A percentile compares a stretch with the other conserved stretches of the same genome.
These are phyloP conservation scores for Mesorhabditis belari DNA, from an alignment of 2,888 invertebrate genomes.

Conservation along the genomic window DNA sequence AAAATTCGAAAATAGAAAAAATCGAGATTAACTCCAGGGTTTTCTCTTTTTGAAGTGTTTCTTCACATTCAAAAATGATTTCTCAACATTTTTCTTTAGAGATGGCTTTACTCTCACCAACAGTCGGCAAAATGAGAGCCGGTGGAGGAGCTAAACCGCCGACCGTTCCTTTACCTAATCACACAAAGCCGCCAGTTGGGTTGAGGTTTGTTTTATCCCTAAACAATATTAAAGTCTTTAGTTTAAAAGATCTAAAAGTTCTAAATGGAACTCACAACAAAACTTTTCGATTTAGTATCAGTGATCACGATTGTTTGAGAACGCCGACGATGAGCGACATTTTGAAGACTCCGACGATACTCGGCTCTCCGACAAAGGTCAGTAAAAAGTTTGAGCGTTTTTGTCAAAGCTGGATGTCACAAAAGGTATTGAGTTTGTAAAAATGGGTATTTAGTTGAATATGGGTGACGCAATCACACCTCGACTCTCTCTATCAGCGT, in stretches of 20 bases:
- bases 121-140: neutral
- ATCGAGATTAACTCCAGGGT: no score
- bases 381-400: neutral
- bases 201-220: neutral
- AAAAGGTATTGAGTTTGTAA: no score
- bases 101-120: neutral
- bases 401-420: neutral
- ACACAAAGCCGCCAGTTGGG: neutral
- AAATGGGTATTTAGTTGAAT: no score
- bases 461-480: slow-evolving; percentile 5
- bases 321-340: slow-evolving; percentile 41
- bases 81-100: neutral
- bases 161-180: neutral
- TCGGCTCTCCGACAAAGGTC: neutral
- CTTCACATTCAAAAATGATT: no score
- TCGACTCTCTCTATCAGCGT: slow-evolving; percentile 3
- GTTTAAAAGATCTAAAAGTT: neutral
- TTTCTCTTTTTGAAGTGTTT: no score
- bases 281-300: neutral
- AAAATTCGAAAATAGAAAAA: no score
- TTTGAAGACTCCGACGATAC: slow-evolving; percentile 13
- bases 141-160: neutral
- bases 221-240: neutral
- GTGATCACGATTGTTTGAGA: slow-evolving; percentile 34
- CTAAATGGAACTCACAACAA: no score